phyloP scores from a whole-genome alignment of 2,113 vertebrate species.

The Geothlypis trichas region DNA sequence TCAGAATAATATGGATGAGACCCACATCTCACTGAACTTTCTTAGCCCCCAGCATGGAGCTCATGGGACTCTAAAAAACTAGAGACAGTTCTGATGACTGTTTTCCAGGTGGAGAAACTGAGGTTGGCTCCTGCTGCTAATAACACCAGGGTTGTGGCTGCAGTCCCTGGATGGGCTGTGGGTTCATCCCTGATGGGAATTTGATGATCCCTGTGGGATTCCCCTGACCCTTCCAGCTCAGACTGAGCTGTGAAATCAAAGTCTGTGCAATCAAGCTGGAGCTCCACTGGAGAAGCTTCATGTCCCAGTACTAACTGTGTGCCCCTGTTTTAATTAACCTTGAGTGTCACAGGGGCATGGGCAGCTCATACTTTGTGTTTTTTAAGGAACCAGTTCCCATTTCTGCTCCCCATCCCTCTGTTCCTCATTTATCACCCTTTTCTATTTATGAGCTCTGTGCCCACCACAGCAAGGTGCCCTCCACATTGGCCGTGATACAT shows the following conservation, averaged over 20 bases:
- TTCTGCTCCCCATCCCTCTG: not conserved
- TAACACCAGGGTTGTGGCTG: not conserved
- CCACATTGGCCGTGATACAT: accelerated
- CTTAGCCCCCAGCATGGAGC: not conserved
- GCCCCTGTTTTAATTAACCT: not conserved
- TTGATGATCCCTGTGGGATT: not conserved
- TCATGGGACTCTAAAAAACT: not conserved
- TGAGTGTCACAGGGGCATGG: not conserved
- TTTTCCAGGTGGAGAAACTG: not conserved
- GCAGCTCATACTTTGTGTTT: not conserved
- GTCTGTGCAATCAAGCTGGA: not conserved
- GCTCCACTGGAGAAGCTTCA: not conserved
- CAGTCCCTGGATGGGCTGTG: not conserved
- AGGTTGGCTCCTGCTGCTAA: not conserved
- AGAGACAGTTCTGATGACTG: accelerated
- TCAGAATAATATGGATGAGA: not conserved
- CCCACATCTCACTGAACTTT: not conserved
- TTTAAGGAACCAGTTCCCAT: not conserved
- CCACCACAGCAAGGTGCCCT: accelerated
- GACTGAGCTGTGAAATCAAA: not conserved
- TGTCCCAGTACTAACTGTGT: not conserved
- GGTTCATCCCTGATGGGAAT: not conserved
- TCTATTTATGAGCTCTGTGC: accelerated
- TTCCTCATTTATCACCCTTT: not conserved
- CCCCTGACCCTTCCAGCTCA: not conserved